Conservation (phyloP, 2,797 vertebrate species). For the Lepus oiostolus region DNA sequence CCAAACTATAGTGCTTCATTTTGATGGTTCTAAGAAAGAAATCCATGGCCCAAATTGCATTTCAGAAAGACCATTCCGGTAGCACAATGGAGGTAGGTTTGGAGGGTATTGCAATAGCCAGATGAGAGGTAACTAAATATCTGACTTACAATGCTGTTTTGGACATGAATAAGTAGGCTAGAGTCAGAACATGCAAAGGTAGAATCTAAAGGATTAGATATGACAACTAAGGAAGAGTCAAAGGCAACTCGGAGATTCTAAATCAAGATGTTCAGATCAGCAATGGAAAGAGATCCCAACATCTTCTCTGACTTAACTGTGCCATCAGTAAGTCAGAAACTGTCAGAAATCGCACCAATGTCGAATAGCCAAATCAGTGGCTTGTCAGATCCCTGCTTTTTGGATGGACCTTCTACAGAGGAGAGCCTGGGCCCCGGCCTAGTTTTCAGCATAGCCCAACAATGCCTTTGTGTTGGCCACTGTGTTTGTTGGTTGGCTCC, state of each 20-base stretch:
- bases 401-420: conserved; percentile 38
- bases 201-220: conserved; percentile 45
- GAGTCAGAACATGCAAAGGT: not conserved
- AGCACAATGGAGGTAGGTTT: not conserved
- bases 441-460: conserved; percentile 82
- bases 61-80: conserved; percentile 38
- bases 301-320: conserved; percentile 15
- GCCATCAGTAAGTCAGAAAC: conserved; percentile 52
- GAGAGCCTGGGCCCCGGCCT: conserved; percentile 74
- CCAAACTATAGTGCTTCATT: not conserved
- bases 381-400: conserved; percentile 43
- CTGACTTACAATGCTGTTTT: not conserved
- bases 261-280: conserved; percentile 40
- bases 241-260: conserved; percentile 61
- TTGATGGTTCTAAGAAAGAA: not conserved
- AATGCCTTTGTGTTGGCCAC: conserved; percentile 78
- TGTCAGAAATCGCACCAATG: conserved; percentile 52
- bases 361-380: conserved; percentile 54
- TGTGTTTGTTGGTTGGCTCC: conserved; percentile 75
- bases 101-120: not conserved
- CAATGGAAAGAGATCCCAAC: conserved; percentile 10
- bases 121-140: conserved; percentile 33
- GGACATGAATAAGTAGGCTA: not conserved
- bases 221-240: conserved; percentile 28
- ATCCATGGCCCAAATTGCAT: not conserved